Percentiles rank a stretch among this genome's conserved stretches.
phyloP scores from a whole-genome alignment of 2,888 invertebrate genomes.

The Homarus gammarus region DNA sequence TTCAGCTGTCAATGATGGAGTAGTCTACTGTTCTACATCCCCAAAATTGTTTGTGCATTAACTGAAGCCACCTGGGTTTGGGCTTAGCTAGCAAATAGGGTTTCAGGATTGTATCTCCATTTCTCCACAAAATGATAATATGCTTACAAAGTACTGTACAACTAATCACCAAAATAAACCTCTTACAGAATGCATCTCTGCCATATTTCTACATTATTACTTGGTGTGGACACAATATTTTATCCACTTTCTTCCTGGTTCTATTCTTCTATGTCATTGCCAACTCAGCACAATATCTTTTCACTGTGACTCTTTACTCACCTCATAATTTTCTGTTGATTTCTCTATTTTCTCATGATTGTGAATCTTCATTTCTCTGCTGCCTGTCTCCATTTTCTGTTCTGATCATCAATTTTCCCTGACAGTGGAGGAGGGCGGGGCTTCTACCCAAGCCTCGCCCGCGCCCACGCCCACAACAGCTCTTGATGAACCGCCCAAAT shows the following conservation, averaged over 20 bases:
- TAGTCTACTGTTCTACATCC: too few relatives aligned
- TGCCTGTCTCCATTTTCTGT: slow-evolving; percentile 46
- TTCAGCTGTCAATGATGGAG: too few relatives aligned
- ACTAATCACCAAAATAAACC: not conserved
- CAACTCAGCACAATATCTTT: slow-evolving; percentile 11
- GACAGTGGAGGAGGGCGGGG: slow-evolving; percentile 73
- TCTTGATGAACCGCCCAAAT: slow-evolving; percentile 76
- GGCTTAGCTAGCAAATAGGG: too few relatives aligned
- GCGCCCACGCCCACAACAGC: slow-evolving; percentile 75
- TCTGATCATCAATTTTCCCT: slow-evolving; percentile 68
- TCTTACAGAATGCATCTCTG: not conserved
- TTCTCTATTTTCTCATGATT: slow-evolving; percentile 19
- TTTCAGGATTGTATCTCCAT: too few relatives aligned
- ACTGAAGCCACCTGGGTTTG: too few relatives aligned
- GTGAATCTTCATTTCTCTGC: slow-evolving; percentile 6
- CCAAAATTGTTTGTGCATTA: too few relatives aligned
- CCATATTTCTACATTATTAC: not conserved
- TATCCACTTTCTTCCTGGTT: not conserved
- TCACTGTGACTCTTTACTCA: not conserved
- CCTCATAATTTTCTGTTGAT: slow-evolving; percentile 10
- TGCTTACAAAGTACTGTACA: not conserved
- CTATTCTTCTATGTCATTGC: not conserved
- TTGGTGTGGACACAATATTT: not conserved
- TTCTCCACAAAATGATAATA: too few relatives aligned
- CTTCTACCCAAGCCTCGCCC: slow-evolving; percentile 65